Conservation (phyloP, 1,140 invertebrate species). For the Drosophila melanica region DNA sequence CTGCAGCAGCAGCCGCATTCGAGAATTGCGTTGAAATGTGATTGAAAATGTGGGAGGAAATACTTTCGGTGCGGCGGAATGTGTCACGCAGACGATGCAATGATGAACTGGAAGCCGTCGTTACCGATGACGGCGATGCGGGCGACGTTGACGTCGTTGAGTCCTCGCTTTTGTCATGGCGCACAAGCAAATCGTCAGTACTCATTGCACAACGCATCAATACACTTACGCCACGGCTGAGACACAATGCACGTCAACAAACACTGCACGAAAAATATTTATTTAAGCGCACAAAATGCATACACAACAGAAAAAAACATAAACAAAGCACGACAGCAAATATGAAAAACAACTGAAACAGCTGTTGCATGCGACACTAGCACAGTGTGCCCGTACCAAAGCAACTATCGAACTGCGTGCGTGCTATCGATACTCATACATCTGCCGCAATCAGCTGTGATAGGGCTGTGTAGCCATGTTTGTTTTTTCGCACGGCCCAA, state of each 20-base stretch:
- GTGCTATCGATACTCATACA: constrained; percentile 4
- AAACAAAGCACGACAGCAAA: constrained; percentile 44
- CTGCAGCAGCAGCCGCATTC: constrained; percentile 71
- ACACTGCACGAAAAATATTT: constrained; percentile 15
- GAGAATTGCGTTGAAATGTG: constrained; percentile 75
- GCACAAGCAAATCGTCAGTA: constrained; percentile 72
- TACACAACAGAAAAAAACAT: constrained; percentile 51
- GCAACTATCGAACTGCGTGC: not conserved
- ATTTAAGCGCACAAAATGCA: constrained; percentile 22
- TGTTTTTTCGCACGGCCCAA: constrained; percentile 51
- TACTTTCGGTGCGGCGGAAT: constrained; percentile 75
- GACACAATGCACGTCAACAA: constrained; percentile 18
- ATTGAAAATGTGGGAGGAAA: constrained; percentile 72
- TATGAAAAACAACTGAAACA: constrained; percentile 50
- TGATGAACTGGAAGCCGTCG: constrained; percentile 63
- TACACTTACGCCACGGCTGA: constrained; percentile 10
- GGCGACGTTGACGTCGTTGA: constrained; percentile 45
- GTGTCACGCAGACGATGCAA: constrained; percentile 78
- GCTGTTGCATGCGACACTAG: constrained; percentile 55
- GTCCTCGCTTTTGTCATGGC: constrained; percentile 72
- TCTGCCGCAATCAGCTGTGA: constrained; percentile 28
- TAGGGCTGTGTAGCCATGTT: constrained; percentile 41
- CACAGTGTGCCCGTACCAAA: constrained; percentile 5
- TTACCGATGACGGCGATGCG: constrained; percentile 29
- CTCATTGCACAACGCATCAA: constrained; percentile 54